These are phyloP conservation scores for Enteromius paludinosus DNA, from an alignment of 2,797 vertebrate genomes.

Conservation along the genomic window DNA sequence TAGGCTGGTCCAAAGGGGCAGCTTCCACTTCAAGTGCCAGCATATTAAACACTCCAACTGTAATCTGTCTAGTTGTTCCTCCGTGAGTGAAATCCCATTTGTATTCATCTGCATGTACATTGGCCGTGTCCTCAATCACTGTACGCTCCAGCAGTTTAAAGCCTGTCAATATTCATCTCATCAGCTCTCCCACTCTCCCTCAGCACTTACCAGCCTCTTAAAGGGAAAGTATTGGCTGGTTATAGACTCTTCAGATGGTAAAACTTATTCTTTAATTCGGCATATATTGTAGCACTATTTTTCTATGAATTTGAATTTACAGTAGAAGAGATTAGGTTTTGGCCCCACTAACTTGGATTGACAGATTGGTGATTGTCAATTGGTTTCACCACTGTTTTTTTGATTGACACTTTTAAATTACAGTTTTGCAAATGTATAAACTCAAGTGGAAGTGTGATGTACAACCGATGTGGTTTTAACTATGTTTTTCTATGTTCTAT, in stretches of 20 bases:
- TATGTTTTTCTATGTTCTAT: not conserved
- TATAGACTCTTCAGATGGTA: conserved; percentile 6
- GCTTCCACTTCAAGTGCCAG: not conserved
- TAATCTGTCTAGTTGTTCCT: conserved; percentile 31
- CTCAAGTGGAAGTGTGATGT: not conserved
- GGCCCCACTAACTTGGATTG: not conserved
- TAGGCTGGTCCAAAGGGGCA: not conserved
- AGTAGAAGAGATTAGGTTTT: not conserved
- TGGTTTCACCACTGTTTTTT: too few species aligned
- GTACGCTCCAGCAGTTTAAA: conserved; percentile 40
- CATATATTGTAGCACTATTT: not conserved
- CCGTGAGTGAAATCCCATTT: conserved; percentile 42
- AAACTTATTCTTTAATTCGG: not conserved
- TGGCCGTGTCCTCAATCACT: conserved; percentile 36
- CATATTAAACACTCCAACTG: conserved; percentile 15
- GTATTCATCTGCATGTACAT: conserved; percentile 46
- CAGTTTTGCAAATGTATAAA: not conserved
- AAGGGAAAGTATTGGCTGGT: conserved; percentile 13
- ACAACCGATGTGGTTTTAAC: not conserved
- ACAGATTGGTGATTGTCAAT: too few species aligned
- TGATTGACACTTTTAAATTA: too few species aligned
- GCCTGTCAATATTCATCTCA: conserved; percentile 43
- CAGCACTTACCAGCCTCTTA: conserved; percentile 17
- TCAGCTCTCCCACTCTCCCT: conserved; percentile 44
- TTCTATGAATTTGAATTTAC: not conserved